Evolutionary conservation across 2,888 invertebrate genomes (phyloP).

Genomic region (Toxonevra muliebris): DNA sequence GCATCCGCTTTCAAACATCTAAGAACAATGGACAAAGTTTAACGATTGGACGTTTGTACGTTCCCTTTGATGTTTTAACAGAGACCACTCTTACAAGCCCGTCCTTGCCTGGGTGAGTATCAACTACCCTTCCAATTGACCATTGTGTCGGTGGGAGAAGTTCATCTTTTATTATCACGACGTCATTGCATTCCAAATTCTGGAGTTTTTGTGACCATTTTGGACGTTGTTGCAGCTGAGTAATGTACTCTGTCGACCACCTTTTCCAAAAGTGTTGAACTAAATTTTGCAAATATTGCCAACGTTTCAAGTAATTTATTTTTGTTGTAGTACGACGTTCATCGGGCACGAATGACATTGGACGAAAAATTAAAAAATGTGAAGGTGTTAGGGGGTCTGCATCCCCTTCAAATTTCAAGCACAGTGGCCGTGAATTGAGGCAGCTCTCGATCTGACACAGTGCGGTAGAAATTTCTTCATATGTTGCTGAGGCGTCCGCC

Average conservation of each 20-base stretch:
- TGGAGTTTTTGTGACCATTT: conserved; percentile 11
- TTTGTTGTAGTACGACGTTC: conserved; percentile 8
- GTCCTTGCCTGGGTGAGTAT: conserved; percentile 29
- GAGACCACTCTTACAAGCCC: conserved; percentile 19
- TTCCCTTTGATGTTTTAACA: conserved; percentile 11
- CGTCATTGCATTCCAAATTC: conserved; percentile 16
- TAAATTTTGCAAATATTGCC: conserved; percentile 22
- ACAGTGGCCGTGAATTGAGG: conserved; percentile 52
- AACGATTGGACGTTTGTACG: too few species aligned
- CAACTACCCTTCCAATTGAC: conserved; percentile 23
- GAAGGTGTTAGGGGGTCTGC: conserved; percentile 28
- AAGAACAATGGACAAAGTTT: too few species aligned
- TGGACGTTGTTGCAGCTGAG: conserved; percentile 21
- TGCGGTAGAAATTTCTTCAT: conserved; percentile 51
- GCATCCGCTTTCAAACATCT: not conserved
- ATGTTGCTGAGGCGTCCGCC: conserved; percentile 44
- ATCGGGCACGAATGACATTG: conserved; percentile 23
- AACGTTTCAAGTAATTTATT: conserved; percentile 22
- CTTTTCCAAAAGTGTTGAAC: conserved; percentile 25
- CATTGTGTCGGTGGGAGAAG: conserved; percentile 25
- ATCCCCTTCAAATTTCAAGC: conserved; percentile 28
- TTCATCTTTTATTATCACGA: conserved; percentile 31
- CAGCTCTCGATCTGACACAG: conserved; percentile 51
- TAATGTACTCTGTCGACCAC: conserved; percentile 22
- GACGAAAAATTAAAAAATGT: conserved; percentile 27